Evolutionary conservation across 2,888 invertebrate species (phyloP).

Genomic region (Ctenicera cuprea): DNA sequence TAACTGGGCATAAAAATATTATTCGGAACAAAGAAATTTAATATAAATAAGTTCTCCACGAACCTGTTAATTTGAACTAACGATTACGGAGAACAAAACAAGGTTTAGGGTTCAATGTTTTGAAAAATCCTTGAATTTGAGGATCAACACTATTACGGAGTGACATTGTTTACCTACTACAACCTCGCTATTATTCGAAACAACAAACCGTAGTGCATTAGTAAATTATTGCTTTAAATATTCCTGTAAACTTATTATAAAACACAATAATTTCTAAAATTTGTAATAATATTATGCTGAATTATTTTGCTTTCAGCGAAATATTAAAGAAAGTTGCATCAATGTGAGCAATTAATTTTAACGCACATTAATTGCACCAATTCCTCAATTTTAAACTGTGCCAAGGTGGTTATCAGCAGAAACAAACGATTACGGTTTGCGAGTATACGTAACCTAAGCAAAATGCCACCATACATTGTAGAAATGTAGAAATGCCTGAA

Average conservation of each 20-base stretch:
- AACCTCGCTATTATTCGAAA: neutral
- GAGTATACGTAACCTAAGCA: neutral
- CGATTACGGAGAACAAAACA: slow-evolving; percentile 7
- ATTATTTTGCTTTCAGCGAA: too few species aligned
- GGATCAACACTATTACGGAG: neutral
- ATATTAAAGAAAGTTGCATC: too few species aligned
- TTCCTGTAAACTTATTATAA: too few species aligned
- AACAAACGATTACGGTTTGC: neutral
- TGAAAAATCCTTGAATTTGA: slow-evolving; percentile 16
- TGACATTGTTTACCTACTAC: neutral
- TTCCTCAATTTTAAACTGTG: slow-evolving; percentile 15
- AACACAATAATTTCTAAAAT: too few species aligned
- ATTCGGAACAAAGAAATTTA: slow-evolving; percentile 6
- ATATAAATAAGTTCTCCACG: slow-evolving; percentile 1
- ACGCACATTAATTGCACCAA: neutral
- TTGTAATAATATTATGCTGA: too few species aligned
- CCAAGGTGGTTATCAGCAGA: slow-evolving; percentile 24
- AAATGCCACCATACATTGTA: neutral
- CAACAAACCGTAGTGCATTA: neutral
- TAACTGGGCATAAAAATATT: neutral
- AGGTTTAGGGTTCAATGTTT: slow-evolving; percentile 23
- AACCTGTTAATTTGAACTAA: slow-evolving; percentile 9
- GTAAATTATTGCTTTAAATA: too few species aligned
- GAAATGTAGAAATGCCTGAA: too few species aligned
- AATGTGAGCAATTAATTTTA: neutral